Base-by-base conservation (phyloP, 2,888 invertebrate species). In the Sturmia bella region DNA sequence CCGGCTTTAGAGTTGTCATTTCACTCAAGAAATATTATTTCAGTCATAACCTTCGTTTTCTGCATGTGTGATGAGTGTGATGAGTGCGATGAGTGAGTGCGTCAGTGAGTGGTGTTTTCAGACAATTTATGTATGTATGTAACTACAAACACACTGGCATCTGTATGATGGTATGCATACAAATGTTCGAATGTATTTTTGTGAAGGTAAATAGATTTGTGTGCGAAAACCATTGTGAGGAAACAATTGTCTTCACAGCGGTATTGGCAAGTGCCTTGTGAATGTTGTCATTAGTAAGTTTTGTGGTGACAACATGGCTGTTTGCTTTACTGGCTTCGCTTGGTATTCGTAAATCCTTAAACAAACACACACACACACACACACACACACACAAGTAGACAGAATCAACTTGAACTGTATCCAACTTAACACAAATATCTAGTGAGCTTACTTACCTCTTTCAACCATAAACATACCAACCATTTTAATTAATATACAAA, bases 401-500 rank as follows among this genome's bases (percentile, higher is more conserved):
- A 61, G 7, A 54, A 68, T 48, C 41, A 39, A 15, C 32, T 37
- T 52, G 6, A 50, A 72, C 57, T 64, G 19, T 24, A 15, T 0
- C 24, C 63, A 63, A 50, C 13, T 24, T 39, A 45, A 61, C 43
- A 11, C 41, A 45, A 32, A 19, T 13, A 66, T 13, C 0, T n/a
- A 61, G 15, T 27, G 11, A 45, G 37, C 57, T n/a, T n/a, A n/a
- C n/a, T n/a, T 12, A 59, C 41, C 32, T 50, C 59, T 41, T 57
- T 12, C 19, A 64, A 1, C 39, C 57, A 50, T 27, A 11, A 63
- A 56, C 45, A 56, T 43, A 17, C 12, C 41, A 54, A 11, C 7
- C 32, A 68, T 68, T 68, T 68, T 52, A 68, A 76, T 54, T 68
- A 32, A 68, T 76, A 52, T 61, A 52, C 41, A 52, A 17, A 41